Percentiles rank a stretch among this genome's conserved stretches.
Conservation (phyloP, 2,888 invertebrate genomes). For the Campopleginae sp. region DNA sequence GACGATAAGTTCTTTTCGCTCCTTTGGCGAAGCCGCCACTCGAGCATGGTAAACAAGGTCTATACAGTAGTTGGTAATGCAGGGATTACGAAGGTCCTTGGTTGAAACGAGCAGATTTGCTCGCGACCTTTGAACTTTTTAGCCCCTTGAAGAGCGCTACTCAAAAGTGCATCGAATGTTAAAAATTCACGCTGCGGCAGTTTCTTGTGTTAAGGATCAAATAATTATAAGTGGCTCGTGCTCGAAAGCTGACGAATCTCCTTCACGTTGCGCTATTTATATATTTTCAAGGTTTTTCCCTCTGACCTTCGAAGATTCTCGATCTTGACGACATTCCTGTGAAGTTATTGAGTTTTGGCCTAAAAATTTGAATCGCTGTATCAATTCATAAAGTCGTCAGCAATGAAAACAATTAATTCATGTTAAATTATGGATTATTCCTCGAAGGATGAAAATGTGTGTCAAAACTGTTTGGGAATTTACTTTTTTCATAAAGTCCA, state of each 20-base stretch:
- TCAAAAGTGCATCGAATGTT: slow-evolving; percentile 42
- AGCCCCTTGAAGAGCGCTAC: slow-evolving; percentile 26
- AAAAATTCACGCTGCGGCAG: not conserved
- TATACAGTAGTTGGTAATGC: slow-evolving; percentile 57
- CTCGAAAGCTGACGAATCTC: slow-evolving; percentile 29
- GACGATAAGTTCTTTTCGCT: slow-evolving; percentile 26
- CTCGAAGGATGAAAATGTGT: slow-evolving; percentile 10
- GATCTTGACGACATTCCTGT: not conserved
- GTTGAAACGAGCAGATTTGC: slow-evolving; percentile 13
- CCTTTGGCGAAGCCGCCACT: not conserved
- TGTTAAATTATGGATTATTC: slow-evolving; percentile 5
- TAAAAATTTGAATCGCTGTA: not conserved
- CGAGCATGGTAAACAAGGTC: not conserved
- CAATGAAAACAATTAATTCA: not conserved
- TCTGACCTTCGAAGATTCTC: not conserved
- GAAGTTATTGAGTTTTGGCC: not conserved
- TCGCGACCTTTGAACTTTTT: slow-evolving; percentile 37
- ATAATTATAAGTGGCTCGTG: slow-evolving; percentile 42
- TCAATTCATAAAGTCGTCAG: not conserved
- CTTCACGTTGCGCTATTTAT: slow-evolving; percentile 12
- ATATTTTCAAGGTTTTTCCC: not conserved
- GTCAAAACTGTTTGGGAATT: not conserved
- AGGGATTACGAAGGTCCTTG: slow-evolving; percentile 35
- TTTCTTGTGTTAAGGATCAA: not conserved
- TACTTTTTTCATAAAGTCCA: not conserved